Evolutionary conservation across 2,797 vertebrate species (phyloP), one percentile per base, ranked within the genome.

Genomic region (Galago senegalensis): DNA sequence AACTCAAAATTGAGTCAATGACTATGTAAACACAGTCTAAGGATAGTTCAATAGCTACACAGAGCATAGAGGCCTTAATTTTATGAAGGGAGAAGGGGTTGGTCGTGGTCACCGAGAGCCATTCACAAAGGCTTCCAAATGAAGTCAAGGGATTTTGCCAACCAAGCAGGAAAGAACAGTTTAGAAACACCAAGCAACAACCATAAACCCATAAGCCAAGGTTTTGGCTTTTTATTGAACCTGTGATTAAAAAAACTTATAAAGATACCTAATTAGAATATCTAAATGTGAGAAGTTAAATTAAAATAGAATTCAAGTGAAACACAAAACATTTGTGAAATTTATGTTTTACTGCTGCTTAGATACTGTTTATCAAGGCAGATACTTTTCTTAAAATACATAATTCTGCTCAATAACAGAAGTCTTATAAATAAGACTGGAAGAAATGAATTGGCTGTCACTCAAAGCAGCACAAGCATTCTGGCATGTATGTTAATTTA

Each of bases 1-100:
- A 90, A 80, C 82, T 95, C 34, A 95, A 95, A 95, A 91, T 0
- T 40, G 40, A 95, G 76, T 92, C 79, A 92, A 60, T 34, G 40
- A 88, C 34, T 81, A 75, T 29, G 76, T 56, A 69, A 90, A 93
- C 25, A 58, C 80, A 76, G 20, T 46, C 34, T 85, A 83, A 73
- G 31, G 25, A 89, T 3, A 96, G 46, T 87, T 12, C 56, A 70
- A 89, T 1, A 87, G n/a, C 17, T 87, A 86, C 61, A 58, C 18
- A 76, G 53, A 46, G 13, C 18, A 72, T 18, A 76, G 9, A 25
- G 76, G 31, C 58, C 75, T 93, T 83, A 81, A 76, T 83, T 95
- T 95, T 80, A 84, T 11, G 16, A 10, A 2, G 61, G 65, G 18
- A 60, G 65, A 7, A 11, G 20, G 29, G n/a, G 6, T 21, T 23